A percentile compares a stretch with the other conserved stretches of the same genome.
Conservation (phyloP, 2,888 invertebrate species). For the Teleogryllus oceanicus region DNA sequence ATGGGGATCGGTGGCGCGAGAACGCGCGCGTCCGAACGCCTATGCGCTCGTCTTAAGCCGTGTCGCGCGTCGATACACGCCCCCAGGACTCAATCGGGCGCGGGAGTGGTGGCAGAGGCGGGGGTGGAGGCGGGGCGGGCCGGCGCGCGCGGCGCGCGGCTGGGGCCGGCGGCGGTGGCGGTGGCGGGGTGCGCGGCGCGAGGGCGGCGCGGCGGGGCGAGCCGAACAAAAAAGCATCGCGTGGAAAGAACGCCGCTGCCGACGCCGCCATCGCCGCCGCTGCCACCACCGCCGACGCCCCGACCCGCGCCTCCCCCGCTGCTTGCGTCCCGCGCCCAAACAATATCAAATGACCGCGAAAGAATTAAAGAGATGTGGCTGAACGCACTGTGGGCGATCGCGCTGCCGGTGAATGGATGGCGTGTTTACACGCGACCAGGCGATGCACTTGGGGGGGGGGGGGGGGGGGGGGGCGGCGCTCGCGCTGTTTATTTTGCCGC, state of each 20-base stretch:
- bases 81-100: too few species aligned
- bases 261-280: not conserved
- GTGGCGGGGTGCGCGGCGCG: not conserved
- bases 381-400: not conserved
- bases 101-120: too few species aligned
- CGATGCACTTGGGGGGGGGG: not conserved
- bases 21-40: too few species aligned
- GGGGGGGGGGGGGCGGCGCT: not conserved
- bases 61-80: too few species aligned
- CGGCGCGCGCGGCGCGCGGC: not conserved
- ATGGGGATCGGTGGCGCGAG: too few species aligned
- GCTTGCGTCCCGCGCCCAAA: not conserved
- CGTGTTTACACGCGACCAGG: not conserved
- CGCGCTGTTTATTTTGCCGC: not conserved
- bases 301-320: not conserved
- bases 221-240: not conserved
- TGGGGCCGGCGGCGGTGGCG: not conserved
- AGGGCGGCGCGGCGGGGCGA: not conserved
- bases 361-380: conserved; percentile 10
- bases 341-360: conserved; percentile 18
- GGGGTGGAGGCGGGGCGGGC: too few species aligned
- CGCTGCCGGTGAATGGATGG: conserved; percentile 1
- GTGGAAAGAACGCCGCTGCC: not conserved
- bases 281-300: not conserved
- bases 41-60: too few species aligned